A percentile compares a stretch with the other conserved stretches of the same genome.
Conservation (phyloP, 2,888 invertebrate genomes). For the Masnerella sp. region DNA sequence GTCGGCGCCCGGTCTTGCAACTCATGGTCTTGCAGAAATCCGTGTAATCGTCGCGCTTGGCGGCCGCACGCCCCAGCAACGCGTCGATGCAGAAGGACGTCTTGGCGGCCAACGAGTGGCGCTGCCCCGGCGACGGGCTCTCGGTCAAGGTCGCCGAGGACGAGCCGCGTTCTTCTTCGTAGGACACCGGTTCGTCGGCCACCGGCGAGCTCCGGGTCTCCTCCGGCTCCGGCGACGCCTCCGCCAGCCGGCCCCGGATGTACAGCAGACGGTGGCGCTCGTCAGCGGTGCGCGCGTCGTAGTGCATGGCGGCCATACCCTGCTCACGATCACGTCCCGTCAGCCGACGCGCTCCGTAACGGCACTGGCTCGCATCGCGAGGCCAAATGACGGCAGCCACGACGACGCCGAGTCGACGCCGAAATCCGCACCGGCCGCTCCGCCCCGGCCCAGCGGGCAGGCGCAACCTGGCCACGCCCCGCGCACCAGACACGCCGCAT, state of each 20-base stretch:
- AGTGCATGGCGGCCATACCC: slow-evolving; percentile 72
- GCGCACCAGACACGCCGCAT: slow-evolving; percentile 27
- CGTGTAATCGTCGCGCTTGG: slow-evolving; percentile 54
- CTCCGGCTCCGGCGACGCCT: slow-evolving; percentile 47
- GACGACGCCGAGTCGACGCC: no score
- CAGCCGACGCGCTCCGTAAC: background rate
- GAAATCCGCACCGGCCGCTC: slow-evolving; percentile 23
- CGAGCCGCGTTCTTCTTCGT: slow-evolving; percentile 57
- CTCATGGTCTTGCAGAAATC: slow-evolving; percentile 24
- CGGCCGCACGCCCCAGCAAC: slow-evolving; percentile 83
- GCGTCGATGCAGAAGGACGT: slow-evolving; percentile 96
- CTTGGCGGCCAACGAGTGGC: slow-evolving; percentile 74
- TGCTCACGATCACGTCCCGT: no score
- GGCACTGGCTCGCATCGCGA: background rate
- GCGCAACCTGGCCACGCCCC: slow-evolving; percentile 48
- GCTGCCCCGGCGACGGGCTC: slow-evolving; percentile 50
- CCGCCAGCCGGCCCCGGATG: slow-evolving; percentile 54
- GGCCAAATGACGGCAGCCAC: slow-evolving; percentile 20
- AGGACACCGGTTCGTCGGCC: slow-evolving; percentile 32
- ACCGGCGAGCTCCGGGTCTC: slow-evolving; percentile 33
- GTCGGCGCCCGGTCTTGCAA: slow-evolving; percentile 11
- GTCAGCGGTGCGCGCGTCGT: slow-evolving; percentile 70
- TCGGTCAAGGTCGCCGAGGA: slow-evolving; percentile 47
- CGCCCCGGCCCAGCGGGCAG: slow-evolving; percentile 45
- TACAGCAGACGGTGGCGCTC: slow-evolving; percentile 66